phyloP scores from a whole-genome alignment of 2,888 invertebrate genomes.

The Chelonus formosanus region DNA sequence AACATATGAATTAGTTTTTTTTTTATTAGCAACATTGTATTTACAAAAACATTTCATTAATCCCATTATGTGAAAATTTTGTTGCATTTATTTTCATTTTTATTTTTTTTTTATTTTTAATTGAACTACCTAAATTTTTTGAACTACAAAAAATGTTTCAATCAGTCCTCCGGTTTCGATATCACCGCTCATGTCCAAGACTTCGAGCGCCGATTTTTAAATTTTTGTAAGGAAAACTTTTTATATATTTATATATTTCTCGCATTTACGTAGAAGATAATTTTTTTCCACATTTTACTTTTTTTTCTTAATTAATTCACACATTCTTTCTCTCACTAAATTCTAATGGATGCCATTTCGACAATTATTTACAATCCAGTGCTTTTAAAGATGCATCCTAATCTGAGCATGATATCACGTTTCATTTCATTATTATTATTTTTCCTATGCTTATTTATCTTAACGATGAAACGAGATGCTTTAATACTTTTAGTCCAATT shows the following conservation, averaged over 20 bases:
- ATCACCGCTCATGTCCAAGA: conserved; percentile 10
- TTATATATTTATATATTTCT: not conserved
- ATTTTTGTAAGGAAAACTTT: conserved; percentile 12
- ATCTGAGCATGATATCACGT: conserved; percentile 5
- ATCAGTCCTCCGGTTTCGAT: conserved; percentile 49
- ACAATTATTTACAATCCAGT: conserved; percentile 7
- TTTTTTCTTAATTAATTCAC: conserved; percentile 1
- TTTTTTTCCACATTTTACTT: not conserved
- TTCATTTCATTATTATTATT: not conserved
- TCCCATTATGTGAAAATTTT: conserved; percentile 40
- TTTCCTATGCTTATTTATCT: not conserved
- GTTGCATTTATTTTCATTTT: not conserved
- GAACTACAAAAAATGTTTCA: conserved; percentile 56
- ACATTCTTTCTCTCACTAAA: conserved; percentile 6
- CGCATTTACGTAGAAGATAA: too few relatives aligned
- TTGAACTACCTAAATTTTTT: conserved; percentile 52
- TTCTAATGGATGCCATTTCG: conserved; percentile 5
- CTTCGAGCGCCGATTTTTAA: conserved; percentile 1
- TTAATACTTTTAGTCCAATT: too few relatives aligned
- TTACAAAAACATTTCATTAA: conserved; percentile 52
- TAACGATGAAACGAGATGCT: too few relatives aligned
- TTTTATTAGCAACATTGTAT: conserved; percentile 48
- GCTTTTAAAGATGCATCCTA: not conserved
- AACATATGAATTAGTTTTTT: conserved; percentile 41
- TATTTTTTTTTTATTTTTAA: conserved; percentile 43